These are phyloP conservation scores for Venturia canescens DNA, from an alignment of 1,140 invertebrate genomes.

Conservation along the genomic window DNA sequence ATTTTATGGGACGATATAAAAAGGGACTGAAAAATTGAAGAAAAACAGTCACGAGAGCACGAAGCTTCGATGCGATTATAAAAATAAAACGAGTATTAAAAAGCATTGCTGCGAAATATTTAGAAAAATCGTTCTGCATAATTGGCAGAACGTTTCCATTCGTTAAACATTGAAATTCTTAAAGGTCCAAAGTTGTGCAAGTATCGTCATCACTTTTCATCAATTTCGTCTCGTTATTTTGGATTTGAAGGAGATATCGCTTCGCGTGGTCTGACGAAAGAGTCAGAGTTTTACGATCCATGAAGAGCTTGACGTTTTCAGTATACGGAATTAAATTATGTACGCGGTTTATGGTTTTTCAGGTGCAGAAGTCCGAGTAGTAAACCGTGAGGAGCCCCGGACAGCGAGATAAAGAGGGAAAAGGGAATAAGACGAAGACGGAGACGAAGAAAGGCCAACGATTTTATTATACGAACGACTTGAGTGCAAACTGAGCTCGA, in stretches of 20 bases:
- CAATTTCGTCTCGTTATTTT: neutral
- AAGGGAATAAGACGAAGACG: neutral
- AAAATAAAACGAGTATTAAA: no score
- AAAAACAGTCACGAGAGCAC: no score
- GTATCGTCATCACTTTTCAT: neutral
- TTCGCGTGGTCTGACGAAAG: conserved; percentile 18
- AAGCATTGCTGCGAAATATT: no score
- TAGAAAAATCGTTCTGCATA: no score
- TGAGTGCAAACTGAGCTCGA: neutral
- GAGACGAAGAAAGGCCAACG: conserved; percentile 32
- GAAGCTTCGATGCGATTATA: no score
- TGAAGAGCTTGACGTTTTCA: neutral
- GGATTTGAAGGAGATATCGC: conserved; percentile 8
- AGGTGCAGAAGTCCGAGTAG: neutral
- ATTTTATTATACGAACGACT: conserved; percentile 43
- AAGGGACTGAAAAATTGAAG: no score
- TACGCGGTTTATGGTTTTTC: conserved; percentile 37
- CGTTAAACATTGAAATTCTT: neutral
- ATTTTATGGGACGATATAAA: no score
- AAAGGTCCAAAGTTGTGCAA: neutral
- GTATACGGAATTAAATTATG: conserved; percentile 34
- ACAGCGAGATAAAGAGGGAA: neutral
- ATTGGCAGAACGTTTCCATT: neutral
- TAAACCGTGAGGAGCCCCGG: neutral
- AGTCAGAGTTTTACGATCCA: conserved; percentile 25